These are phyloP conservation scores for Xiphophorus hellerii DNA, from an alignment of 2,113 vertebrate species.

Conservation along the genomic window DNA sequence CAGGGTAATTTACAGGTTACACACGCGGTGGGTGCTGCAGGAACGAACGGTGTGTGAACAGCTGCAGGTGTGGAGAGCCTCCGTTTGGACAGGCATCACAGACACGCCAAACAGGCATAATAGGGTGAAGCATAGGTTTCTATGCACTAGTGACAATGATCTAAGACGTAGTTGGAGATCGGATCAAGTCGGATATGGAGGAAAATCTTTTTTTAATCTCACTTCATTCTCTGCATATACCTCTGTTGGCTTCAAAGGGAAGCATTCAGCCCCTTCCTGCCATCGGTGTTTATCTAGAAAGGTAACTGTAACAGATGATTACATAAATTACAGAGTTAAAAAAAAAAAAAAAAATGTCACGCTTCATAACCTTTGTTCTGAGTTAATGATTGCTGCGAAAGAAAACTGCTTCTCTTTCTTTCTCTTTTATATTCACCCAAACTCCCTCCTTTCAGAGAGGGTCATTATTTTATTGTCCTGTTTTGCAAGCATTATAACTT, in stretches of 20 bases:
- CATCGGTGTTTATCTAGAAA: conserved; percentile 50
- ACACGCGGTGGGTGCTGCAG: conserved; percentile 44
- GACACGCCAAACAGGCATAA: conserved; percentile 40
- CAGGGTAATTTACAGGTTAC: conserved; percentile 65
- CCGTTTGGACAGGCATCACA: conserved; percentile 49
- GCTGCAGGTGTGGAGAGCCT: conserved; percentile 64
- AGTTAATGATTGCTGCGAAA: conserved; percentile 75
- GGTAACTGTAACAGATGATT: conserved; percentile 52
- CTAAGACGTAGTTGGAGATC: conserved; percentile 40
- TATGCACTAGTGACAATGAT: conserved; percentile 36
- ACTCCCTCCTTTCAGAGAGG: conserved; percentile 73
- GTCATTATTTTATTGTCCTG: conserved; percentile 84
- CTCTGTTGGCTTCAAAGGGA: conserved; percentile 28
- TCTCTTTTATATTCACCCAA: conserved; percentile 80
- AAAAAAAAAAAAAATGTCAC: conserved; percentile 68
- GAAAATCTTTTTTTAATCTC: conserved; percentile 25
- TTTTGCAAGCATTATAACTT: conserved; percentile 83
- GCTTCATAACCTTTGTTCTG: conserved; percentile 72
- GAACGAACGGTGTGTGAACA: conserved; percentile 62
- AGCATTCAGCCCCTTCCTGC: conserved; percentile 40
- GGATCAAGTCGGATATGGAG: conserved; percentile 32
- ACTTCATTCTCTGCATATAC: conserved; percentile 14
- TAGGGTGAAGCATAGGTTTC: conserved; percentile 39
- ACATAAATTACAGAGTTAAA: conserved; percentile 68
- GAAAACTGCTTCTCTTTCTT: conserved; percentile 63